Percentiles rank a stretch among this genome's conserved stretches.
These are phyloP conservation scores for Melanotaenia boesemani DNA, from an alignment of 2,797 vertebrate genomes.

Conservation along the genomic window DNA sequence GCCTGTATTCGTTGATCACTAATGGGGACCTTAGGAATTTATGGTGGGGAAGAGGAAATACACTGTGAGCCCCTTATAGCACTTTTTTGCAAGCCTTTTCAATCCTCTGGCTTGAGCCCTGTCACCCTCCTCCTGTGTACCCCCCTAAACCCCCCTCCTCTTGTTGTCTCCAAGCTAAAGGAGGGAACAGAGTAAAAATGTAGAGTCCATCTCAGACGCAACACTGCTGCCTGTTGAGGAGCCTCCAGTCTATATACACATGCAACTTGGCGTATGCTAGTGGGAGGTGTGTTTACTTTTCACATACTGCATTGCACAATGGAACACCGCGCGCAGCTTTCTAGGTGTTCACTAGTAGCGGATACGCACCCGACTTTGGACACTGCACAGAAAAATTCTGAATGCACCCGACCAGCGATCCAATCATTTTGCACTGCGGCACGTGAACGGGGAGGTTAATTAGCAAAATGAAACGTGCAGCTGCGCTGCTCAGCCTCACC, in stretches of 20 bases:
- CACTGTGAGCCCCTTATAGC: neutral
- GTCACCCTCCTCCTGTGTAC: slow-evolving; percentile 15
- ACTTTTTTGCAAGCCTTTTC: slow-evolving; percentile 18
- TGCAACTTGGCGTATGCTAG: neutral
- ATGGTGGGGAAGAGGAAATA: neutral
- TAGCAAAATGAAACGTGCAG: neutral
- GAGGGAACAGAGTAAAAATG: slow-evolving; percentile 64
- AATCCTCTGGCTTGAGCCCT: slow-evolving; percentile 5
- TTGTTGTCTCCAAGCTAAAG: slow-evolving; percentile 50
- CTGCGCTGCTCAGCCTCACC: slow-evolving; percentile 8
- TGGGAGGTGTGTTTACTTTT: neutral
- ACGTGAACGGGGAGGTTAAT: neutral
- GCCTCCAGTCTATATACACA: slow-evolving; percentile 23
- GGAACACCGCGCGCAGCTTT: neutral
- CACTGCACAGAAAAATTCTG: neutral
- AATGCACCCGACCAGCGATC: neutral
- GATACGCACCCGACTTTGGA: neutral
- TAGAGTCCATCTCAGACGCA: slow-evolving; percentile 64
- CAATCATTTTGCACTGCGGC: neutral
- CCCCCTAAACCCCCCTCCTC: slow-evolving; percentile 20
- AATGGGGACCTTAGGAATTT: neutral
- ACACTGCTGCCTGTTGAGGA: slow-evolving; percentile 50
- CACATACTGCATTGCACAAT: neutral
- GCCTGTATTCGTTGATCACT: neutral
- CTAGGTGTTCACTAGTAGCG: neutral